A percentile compares a stretch with the other conserved stretches of the same genome.
phyloP scores from a whole-genome alignment of 2,113 vertebrate genomes.

The Malurus cyaneus region DNA sequence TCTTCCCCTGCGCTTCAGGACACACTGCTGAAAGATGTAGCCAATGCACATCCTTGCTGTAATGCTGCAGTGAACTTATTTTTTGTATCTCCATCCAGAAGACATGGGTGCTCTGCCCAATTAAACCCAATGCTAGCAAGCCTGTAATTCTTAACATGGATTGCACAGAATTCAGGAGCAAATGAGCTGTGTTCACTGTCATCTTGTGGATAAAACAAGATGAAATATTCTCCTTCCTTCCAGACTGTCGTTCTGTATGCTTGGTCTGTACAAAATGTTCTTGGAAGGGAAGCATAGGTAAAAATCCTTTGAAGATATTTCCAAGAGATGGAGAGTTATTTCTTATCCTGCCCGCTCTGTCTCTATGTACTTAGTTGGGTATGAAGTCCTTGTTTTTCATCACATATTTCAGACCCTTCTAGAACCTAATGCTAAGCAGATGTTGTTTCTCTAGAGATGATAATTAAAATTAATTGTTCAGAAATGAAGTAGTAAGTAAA shows the following conservation, averaged over 20 bases:
- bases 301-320: background rate
- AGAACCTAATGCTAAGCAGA: background rate
- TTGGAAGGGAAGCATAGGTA: background rate
- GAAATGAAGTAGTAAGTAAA: background rate
- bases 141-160: background rate
- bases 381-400: background rate
- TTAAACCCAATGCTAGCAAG: background rate
- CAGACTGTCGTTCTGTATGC: background rate
- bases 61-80: background rate
- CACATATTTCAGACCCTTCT: background rate
- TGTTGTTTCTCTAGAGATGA: background rate
- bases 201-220: background rate
- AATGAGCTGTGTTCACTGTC: background rate
- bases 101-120: background rate
- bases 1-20: background rate
- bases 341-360: background rate
- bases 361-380: background rate
- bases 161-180: background rate
- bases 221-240: background rate
- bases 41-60: background rate
- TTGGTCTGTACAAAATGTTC: background rate
- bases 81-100: background rate
- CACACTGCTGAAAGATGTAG: constrained; percentile 1
- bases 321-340: background rate
- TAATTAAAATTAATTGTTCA: background rate